Evolutionary conservation across 2,797 vertebrate genomes (phyloP).

Genomic region (Spea hammondii): DNA sequence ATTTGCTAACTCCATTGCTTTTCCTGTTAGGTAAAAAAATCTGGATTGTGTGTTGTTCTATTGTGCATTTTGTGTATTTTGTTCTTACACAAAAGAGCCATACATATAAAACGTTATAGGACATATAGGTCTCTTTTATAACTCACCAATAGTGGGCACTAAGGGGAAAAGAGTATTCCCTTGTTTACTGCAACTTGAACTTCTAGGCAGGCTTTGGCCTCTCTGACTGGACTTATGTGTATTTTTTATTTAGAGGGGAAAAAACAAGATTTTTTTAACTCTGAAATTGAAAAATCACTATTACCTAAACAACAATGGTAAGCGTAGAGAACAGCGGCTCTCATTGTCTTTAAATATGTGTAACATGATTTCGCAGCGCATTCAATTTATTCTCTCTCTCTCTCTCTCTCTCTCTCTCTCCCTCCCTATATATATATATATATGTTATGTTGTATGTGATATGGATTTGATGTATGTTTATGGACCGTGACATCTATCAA

Average conservation of each 20-base stretch:
- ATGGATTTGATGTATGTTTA: not conserved
- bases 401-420: too few relatives aligned
- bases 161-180: not conserved
- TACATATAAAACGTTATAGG: not conserved
- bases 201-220: conserved; percentile 48
- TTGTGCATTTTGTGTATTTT: not conserved
- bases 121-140: not conserved
- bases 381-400: too few relatives aligned
- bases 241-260: not conserved
- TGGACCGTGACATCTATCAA: too few relatives aligned
- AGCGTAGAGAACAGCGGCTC: too few relatives aligned
- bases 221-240: conserved; percentile 1
- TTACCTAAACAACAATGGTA: too few relatives aligned
- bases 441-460: not conserved
- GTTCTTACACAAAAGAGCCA: too few relatives aligned
- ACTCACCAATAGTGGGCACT: conserved; percentile 3
- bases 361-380: too few relatives aligned
- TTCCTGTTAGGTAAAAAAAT: too few relatives aligned
- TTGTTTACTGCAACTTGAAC: conserved; percentile 29
- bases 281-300: too few relatives aligned
- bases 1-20: too few relatives aligned
- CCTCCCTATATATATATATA: not conserved
- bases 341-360: too few relatives aligned
- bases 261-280: too few relatives aligned
- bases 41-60: not conserved